Evolutionary conservation across 2,113 vertebrate species (phyloP).

Genomic region (Acanthisitta chloris): DNA sequence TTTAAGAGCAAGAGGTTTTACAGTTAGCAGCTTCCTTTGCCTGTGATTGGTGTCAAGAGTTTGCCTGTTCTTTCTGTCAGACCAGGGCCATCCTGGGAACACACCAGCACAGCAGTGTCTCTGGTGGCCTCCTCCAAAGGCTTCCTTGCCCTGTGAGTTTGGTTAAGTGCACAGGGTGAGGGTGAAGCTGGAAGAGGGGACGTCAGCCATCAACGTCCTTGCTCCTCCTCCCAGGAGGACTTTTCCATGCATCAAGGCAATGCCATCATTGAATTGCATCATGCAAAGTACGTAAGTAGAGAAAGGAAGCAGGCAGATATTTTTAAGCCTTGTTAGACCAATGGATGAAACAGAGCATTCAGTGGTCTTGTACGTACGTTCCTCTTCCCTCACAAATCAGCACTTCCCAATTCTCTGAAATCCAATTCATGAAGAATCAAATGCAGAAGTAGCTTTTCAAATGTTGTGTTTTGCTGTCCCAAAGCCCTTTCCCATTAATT

Average conservation of each 20-base stretch:
- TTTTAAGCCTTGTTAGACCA: not conserved
- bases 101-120: not conserved
- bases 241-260: not conserved
- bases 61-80: not conserved
- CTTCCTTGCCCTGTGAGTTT: rapidly evolving
- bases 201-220: not conserved
- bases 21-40: not conserved
- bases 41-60: not conserved
- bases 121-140: not conserved
- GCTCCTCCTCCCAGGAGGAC: not conserved
- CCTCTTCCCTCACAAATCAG: not conserved
- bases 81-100: not conserved
- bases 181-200: not conserved
- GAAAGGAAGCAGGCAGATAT: constrained; percentile 16
- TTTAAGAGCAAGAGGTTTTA: not conserved
- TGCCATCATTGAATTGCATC: not conserved
- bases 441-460: constrained; percentile 57
- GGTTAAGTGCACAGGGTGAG: rapidly evolving
- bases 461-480: not conserved
- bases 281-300: not conserved
- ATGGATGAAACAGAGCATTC: not conserved
- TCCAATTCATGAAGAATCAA: constrained; percentile 45
- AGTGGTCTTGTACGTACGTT: constrained; percentile 1
- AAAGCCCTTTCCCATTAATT: not conserved
- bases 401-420: constrained; percentile 57